phyloP scores from a whole-genome alignment of 2,113 vertebrate genomes.

The Panthera leo region DNA sequence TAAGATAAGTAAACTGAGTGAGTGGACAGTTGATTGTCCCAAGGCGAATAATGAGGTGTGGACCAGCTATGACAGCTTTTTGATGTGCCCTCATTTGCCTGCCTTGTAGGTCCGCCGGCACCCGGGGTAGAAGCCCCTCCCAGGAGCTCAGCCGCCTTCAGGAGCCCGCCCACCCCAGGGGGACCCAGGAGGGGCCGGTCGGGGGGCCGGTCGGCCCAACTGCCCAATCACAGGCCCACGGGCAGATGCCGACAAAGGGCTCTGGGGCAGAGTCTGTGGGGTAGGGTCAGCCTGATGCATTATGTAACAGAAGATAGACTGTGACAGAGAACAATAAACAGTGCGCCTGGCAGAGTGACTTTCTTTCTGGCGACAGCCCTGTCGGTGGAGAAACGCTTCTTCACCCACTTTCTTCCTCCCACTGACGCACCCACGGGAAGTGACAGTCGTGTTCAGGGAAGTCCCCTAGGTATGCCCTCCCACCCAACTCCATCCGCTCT shows the following conservation, averaged over 20 bases:
- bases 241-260: constrained; percentile 16
- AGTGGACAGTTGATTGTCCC: rapidly evolving
- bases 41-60: rapidly evolving
- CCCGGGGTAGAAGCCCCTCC: rapidly evolving
- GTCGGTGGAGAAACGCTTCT: neutral
- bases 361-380: neutral
- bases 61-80: rapidly evolving
- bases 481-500: rapidly evolving
- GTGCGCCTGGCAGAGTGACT: neutral
- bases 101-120: rapidly evolving
- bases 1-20: rapidly evolving
- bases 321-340: constrained; percentile 81
- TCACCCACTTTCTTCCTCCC: neutral
- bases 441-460: neutral
- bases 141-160: neutral
- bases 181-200: neutral
- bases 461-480: rapidly evolving
- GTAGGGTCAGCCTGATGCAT: constrained; percentile 50
- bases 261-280: constrained; percentile 39
- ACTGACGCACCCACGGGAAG: neutral
- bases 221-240: constrained; percentile 24
- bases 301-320: constrained; percentile 63
- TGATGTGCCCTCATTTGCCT: neutral
- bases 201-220: neutral
- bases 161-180: rapidly evolving